Conservation (phyloP, 2,888 invertebrate species). For the Epirrhoe alternata region DNA sequence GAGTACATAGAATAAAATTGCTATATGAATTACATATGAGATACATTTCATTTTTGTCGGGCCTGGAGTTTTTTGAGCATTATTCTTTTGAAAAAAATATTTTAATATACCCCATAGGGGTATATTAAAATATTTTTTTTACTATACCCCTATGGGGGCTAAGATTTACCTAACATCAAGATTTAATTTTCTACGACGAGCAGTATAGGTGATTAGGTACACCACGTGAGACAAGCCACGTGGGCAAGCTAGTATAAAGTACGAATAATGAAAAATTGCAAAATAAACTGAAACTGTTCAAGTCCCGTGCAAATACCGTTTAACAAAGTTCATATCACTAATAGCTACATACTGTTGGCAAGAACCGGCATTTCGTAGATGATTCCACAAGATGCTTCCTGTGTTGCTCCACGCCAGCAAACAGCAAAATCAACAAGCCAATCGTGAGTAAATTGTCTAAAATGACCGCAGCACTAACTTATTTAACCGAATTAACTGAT, state of each 20-base stretch:
- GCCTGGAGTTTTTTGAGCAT: no score
- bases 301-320: background rate
- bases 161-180: no score
- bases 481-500: constrained; percentile 75
- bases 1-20: no score
- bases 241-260: background rate
- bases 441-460: constrained; percentile 73
- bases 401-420: constrained; percentile 57
- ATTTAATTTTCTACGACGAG: no score
- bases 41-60: no score
- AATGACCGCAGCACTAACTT: constrained; percentile 72
- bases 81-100: no score
- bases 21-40: no score
- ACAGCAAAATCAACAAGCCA: constrained; percentile 72
- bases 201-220: no score
- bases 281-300: background rate
- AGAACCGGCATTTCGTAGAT: constrained; percentile 50
- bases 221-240: no score
- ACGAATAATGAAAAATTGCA: background rate
- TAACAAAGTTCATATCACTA: constrained; percentile 14
- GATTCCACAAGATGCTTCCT: constrained; percentile 61
- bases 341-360: constrained; percentile 43
- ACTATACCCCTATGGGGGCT: no score
- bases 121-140: no score
- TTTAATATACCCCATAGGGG: no score